Conservation (phyloP, 2,888 invertebrate genomes). For the Cremastinae sp. region DNA sequence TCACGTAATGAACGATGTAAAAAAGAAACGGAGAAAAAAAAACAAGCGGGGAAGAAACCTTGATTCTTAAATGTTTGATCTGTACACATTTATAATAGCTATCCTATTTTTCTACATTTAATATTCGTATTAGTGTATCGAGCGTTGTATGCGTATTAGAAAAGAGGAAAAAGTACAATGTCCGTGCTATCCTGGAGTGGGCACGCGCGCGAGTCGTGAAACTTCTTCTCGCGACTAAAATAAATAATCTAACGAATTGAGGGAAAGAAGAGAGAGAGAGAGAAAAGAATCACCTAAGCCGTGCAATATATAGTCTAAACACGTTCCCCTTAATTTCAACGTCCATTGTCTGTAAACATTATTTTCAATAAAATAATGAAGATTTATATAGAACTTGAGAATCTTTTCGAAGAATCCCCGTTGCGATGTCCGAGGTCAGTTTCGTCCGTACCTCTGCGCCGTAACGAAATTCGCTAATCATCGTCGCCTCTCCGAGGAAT, state of each 20-base stretch:
- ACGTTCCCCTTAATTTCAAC: constrained; percentile 65
- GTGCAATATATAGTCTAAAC: constrained; percentile 61
- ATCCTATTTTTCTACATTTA: constrained; percentile 78
- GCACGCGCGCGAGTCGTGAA: constrained; percentile 19
- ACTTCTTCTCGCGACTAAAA: constrained; percentile 40
- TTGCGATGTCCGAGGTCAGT: neutral
- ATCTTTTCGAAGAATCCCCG: constrained; percentile 4
- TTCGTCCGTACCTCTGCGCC: constrained; percentile 4
- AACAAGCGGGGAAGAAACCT: no score
- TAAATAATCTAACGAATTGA: constrained; percentile 48
- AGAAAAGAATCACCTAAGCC: constrained; percentile 60
- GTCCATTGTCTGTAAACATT: constrained; percentile 72
- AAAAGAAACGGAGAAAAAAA: constrained; percentile 35
- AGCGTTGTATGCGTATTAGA: constrained; percentile 49
- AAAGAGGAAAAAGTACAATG: constrained; percentile 34
- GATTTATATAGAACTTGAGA: constrained; percentile 46
- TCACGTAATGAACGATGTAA: constrained; percentile 37
- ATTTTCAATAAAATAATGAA: constrained; percentile 67
- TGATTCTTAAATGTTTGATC: constrained; percentile 56
- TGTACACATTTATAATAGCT: constrained; percentile 64
- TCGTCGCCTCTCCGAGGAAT: neutral
- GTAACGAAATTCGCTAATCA: neutral
- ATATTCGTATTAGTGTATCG: constrained; percentile 65
- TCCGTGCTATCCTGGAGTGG: constrained; percentile 25
- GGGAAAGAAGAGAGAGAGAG: constrained; percentile 46